phyloP scores from a whole-genome alignment of 2,888 invertebrate species.

The Epistrophella euchroma region DNA sequence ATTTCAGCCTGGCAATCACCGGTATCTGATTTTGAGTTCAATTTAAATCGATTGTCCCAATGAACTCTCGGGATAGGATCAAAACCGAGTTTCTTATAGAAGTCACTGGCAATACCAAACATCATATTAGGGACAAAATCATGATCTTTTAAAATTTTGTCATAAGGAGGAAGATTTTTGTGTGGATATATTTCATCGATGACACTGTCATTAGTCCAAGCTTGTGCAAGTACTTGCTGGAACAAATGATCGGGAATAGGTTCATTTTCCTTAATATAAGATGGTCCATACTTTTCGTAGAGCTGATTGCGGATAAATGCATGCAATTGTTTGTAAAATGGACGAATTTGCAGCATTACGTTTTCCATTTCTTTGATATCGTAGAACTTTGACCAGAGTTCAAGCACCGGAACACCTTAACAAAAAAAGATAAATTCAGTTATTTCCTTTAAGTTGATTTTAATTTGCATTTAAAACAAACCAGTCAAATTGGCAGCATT shows the following conservation, averaged over 20 bases:
- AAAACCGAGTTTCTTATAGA: conserved; percentile 82
- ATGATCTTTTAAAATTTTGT: conserved; percentile 78
- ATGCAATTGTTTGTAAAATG: conserved; percentile 92
- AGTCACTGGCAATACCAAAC: conserved; percentile 80
- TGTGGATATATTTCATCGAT: conserved; percentile 80
- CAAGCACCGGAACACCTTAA: conserved; percentile 79
- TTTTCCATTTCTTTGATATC: conserved; percentile 80
- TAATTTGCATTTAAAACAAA: conserved; percentile 49
- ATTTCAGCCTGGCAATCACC: conserved; percentile 81
- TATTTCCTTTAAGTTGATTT: too few species aligned
- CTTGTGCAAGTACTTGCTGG: conserved; percentile 84
- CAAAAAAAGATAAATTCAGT: background rate
- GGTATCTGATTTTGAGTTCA: conserved; percentile 78
- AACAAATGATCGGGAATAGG: conserved; percentile 91
- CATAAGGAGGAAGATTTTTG: conserved; percentile 80
- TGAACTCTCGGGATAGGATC: conserved; percentile 78
- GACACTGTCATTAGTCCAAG: conserved; percentile 81
- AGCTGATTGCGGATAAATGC: conserved; percentile 91
- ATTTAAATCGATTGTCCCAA: conserved; percentile 79
- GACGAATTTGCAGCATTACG: conserved; percentile 84
- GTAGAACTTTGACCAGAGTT: conserved; percentile 80
- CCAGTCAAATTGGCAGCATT: conserved; percentile 80
- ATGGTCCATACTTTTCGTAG: conserved; percentile 88
- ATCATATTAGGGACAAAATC: conserved; percentile 79
- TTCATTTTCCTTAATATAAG: conserved; percentile 87